Evolutionary conservation across 2,113 vertebrate species (phyloP).

Genomic region (Synodontis membranacea): DNA sequence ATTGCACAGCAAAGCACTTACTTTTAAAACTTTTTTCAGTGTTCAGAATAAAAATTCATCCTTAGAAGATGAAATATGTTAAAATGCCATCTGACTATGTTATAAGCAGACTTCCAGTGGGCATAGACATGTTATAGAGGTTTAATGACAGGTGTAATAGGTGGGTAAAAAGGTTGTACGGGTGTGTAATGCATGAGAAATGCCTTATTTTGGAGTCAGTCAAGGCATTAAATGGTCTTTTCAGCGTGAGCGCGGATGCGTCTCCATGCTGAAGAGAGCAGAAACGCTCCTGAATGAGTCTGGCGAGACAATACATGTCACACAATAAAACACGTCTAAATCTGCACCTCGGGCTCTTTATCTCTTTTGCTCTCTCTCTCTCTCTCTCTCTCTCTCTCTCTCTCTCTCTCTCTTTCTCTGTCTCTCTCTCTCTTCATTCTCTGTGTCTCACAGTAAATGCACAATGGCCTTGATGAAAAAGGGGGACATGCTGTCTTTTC

Average conservation of each 20-base stretch:
- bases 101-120: not conserved
- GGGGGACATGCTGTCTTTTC: conserved; percentile 49
- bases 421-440: conserved; percentile 35
- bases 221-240: conserved; percentile 25
- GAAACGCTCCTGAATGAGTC: conserved; percentile 40
- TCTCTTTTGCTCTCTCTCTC: conserved; percentile 52
- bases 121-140: conserved; percentile 10
- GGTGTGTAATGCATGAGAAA: conserved; percentile 7
- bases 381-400: conserved; percentile 15
- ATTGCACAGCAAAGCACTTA: not conserved
- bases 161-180: not conserved
- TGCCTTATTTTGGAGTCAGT: conserved; percentile 23
- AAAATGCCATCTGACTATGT: not conserved
- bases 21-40: not conserved
- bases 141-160: conserved; percentile 24
- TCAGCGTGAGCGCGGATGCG: not conserved
- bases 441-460: conserved; percentile 38
- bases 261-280: conserved; percentile 33
- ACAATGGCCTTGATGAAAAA: conserved; percentile 55
- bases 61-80: not conserved
- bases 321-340: conserved; percentile 57
- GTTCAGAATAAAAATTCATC: not conserved
- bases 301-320: conserved; percentile 56
- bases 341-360: conserved; percentile 55
- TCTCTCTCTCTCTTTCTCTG: conserved; percentile 31